Conservation (phyloP, 1,140 invertebrate genomes). For the Uloborus diversus region DNA sequence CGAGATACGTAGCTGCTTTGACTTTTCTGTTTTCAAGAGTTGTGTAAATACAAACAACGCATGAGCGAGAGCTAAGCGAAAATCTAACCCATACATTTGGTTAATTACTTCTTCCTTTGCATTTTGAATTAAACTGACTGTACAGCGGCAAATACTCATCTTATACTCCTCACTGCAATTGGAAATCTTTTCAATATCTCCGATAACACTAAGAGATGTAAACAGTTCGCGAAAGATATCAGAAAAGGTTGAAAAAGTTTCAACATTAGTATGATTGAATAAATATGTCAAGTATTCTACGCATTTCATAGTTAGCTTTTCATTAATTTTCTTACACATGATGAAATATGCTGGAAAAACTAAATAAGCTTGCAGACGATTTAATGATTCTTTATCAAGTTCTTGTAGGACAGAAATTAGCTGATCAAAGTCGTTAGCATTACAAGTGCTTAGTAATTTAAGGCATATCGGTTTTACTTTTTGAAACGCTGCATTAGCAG, state of each 20-base stretch:
- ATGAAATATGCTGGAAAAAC: neutral
- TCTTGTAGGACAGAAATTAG: neutral
- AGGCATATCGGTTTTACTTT: neutral
- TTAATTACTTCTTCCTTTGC: neutral
- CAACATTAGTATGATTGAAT: neutral
- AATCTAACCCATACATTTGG: neutral
- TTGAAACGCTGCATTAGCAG: too few species aligned
- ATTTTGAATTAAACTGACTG: neutral
- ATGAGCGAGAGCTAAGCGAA: conserved; percentile 9
- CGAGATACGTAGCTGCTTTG: neutral
- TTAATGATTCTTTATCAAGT: neutral
- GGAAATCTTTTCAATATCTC: neutral
- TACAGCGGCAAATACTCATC: neutral
- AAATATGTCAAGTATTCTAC: neutral
- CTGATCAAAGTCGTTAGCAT: neutral
- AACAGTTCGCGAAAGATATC: neutral
- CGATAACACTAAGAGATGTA: neutral
- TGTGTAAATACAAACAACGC: neutral
- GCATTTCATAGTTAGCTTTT: conserved; percentile 1
- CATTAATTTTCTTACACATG: neutral
- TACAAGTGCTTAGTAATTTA: neutral
- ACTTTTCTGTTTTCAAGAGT: conserved; percentile 6
- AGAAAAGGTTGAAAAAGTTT: neutral
- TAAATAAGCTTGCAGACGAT: neutral
- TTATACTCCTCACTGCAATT: conserved; percentile 24